Conservation (phyloP, 1,140 invertebrate genomes). For the Sminthurides bifidus region DNA sequence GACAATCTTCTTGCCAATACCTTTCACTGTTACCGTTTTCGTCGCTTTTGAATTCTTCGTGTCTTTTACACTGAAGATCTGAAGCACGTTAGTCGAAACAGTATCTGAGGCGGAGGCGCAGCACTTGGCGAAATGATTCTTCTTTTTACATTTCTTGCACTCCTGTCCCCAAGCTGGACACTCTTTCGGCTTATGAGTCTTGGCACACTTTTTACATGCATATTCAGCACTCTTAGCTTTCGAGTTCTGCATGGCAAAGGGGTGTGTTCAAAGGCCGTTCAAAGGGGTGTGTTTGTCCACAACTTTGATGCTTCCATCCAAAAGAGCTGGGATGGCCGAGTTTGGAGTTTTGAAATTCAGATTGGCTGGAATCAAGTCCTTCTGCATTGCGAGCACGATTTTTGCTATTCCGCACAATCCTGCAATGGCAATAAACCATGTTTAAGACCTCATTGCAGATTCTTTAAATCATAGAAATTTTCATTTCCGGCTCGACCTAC, state of each 20-base stretch:
- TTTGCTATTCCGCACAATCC: conserved; percentile 71
- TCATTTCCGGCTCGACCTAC: background rate
- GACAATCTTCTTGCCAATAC: too few relatives aligned
- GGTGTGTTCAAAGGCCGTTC: too few relatives aligned
- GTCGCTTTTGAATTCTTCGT: too few relatives aligned
- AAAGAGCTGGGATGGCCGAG: conserved; percentile 51
- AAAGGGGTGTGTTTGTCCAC: background rate
- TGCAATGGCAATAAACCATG: conserved; percentile 35
- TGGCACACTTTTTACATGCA: background rate
- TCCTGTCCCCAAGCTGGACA: background rate
- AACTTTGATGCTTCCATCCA: conserved; percentile 48
- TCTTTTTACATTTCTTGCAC: background rate
- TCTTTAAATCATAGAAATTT: background rate
- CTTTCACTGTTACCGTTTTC: too few relatives aligned
- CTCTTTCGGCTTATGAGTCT: background rate
- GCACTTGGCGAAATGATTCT: too few relatives aligned
- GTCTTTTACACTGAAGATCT: too few relatives aligned
- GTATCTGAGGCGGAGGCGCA: too few relatives aligned
- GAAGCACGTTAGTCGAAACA: too few relatives aligned
- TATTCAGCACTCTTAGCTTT: background rate
- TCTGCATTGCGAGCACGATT: conserved; percentile 48
- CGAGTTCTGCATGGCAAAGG: too few relatives aligned
- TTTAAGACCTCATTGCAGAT: background rate
- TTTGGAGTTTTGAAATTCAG: conserved; percentile 46
- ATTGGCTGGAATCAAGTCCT: conserved; percentile 44